phyloP scores from a whole-genome alignment of 2,797 vertebrate genomes.

The Micromesistius poutassou region DNA sequence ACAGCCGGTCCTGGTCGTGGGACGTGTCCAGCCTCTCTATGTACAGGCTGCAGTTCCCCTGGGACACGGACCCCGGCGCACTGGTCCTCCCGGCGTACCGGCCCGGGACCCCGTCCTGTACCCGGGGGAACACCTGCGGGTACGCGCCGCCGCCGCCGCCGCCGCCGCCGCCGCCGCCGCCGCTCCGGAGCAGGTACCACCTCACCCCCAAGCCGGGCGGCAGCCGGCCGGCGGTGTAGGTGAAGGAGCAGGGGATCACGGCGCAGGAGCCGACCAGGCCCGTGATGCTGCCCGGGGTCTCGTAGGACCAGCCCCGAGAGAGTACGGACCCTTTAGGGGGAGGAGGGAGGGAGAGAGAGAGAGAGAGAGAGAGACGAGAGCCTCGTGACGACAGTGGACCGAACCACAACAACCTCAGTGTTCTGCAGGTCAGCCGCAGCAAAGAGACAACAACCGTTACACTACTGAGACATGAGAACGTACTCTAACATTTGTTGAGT shows the following conservation, averaged over 20 bases:
- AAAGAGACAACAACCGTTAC: not conserved
- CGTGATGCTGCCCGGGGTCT: conserved; percentile 44
- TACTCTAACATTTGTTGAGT: too few species aligned
- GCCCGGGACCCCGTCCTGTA: not conserved
- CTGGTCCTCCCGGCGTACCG: conserved; percentile 43
- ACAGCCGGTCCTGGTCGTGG: conserved; percentile 45
- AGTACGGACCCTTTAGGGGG: conserved; percentile 42
- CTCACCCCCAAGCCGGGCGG: conserved; percentile 29
- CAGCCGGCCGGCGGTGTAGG: conserved; percentile 30
- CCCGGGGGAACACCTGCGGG: conserved; percentile 34
- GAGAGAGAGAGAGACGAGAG: too few species aligned
- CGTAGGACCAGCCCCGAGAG: conserved; percentile 50
- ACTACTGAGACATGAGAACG: not conserved
- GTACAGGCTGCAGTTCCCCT: conserved; percentile 54
- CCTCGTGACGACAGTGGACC: not conserved
- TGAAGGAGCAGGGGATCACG: conserved; percentile 61
- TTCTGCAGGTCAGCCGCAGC: too few species aligned
- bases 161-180: too few species aligned
- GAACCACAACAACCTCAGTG: not conserved
- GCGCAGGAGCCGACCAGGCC: conserved; percentile 59
- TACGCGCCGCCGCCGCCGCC: too few species aligned
- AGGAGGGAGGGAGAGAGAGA: too few species aligned
- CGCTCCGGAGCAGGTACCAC: conserved; percentile 62
- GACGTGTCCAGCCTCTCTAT: conserved; percentile 42
- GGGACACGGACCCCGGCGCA: conserved; percentile 23